Base-by-base conservation (phyloP, 1,140 invertebrate genomes). In the Atta texana region DNA sequence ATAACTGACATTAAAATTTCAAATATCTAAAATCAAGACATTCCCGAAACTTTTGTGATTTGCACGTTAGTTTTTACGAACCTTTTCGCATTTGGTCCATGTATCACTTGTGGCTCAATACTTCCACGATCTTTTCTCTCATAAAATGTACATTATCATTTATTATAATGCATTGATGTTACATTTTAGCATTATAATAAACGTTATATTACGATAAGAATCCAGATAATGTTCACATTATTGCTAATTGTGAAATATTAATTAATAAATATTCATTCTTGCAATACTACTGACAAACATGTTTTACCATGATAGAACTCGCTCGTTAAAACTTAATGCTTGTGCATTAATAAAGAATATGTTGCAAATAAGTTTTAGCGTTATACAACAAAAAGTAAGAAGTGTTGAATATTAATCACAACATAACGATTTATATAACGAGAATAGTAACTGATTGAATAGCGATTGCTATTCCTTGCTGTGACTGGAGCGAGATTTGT, bases 61-160 rank as follows among this genome's bases (percentile, higher is more conserved):
- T 44, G n/a, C 31, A 61, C 10, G 12, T 49, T 61, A 8, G 21
- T 74, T 61, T 75, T 44, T 75, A 84, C 44, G 28, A 75, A 75
- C 21, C 55, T 74, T 74, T 14, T 74, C 72, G 55, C 18, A 44
- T 80, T 89, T 90, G 89, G 89, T 90, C 88, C 88, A 64, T 89
- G 18, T 84, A 89, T 84, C 39, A 61, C 64, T 77, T 69, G 34
- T 63, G 44, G 72, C 69, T 76, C 24, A 49, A 61, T 24, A 14
- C 14, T 75, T 34, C 24, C 28, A 74, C 16, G 5, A 84, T 24
- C 14, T 8, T 63, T 61, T 59, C 21, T 55, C 14, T 84, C 28
- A 34, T 6, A 7, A 34, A 61, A 75, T 49, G 8, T 80, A n/a
- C 49, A 24, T 28, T 74, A 84, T 7, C 21, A 34, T 34, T 75